phyloP scores from a whole-genome alignment of 2,888 invertebrate species.

The Balanococcus diminutus region DNA sequence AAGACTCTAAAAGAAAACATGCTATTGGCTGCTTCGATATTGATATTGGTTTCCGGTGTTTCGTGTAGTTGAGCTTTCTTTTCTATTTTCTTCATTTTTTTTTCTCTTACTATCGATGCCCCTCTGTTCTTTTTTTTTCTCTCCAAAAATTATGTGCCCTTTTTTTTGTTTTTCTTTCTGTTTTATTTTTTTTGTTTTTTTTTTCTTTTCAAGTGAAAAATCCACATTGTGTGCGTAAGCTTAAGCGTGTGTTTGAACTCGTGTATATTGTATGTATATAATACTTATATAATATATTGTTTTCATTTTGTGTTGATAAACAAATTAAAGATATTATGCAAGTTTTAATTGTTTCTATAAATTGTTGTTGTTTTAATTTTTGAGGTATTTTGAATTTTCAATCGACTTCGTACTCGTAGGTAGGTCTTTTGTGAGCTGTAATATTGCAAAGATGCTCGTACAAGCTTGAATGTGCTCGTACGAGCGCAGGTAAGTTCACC shows the following conservation, averaged over 20 bases:
- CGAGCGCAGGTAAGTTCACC: no score
- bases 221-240: conserved; percentile 41
- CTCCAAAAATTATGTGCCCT: background rate
- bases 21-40: conserved; percentile 14
- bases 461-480: no score
- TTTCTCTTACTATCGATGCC: background rate
- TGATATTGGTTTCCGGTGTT: conserved; percentile 14
- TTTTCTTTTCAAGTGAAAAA: background rate
- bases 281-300: conserved; percentile 42
- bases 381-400: no score
- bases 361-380: no score
- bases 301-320: conserved; percentile 53
- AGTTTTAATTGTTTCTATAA: background rate
- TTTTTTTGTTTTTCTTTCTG: background rate
- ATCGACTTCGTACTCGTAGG: no score
- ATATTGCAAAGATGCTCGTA: no score
- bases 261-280: conserved; percentile 40
- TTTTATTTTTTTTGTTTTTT: background rate
- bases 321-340: conserved; percentile 44
- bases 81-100: conserved; percentile 11
- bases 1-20: conserved; percentile 15
- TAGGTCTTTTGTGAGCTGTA: no score
- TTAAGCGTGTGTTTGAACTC: conserved; percentile 48
- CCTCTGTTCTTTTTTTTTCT: background rate
- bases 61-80: conserved; percentile 14